Percentiles rank a stretch among this genome's conserved stretches.
Conservation (phyloP, 2,797 vertebrate species). For the Tokudaia muenninki region DNA sequence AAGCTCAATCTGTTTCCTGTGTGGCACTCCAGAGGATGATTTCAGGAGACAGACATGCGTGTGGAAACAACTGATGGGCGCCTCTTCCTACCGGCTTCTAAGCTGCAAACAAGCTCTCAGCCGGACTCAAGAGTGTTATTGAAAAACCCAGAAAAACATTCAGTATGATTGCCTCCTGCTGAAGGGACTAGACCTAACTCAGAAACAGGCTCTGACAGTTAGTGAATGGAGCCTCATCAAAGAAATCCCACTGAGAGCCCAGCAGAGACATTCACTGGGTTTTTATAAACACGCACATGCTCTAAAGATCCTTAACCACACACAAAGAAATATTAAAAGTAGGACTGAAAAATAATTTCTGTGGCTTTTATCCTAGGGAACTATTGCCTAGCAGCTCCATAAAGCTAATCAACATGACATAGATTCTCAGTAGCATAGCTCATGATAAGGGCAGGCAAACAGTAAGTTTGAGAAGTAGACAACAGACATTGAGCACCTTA, state of each 20-base stretch:
- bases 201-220: not conserved
- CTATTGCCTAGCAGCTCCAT: fast-evolving
- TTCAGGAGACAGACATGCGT: not conserved
- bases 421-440: not conserved
- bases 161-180: not conserved
- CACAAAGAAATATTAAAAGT: not conserved
- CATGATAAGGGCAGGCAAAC: fast-evolving
- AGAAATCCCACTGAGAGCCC: not conserved
- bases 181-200: not conserved
- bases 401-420: fast-evolving
- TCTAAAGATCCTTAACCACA: not conserved
- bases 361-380: not conserved
- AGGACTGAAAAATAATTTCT: too few species aligned
- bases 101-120: not conserved
- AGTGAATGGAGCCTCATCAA: not conserved
- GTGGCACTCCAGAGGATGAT: not conserved
- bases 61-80: not conserved
- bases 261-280: not conserved
- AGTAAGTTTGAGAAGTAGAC: fast-evolving
- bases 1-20: not conserved
- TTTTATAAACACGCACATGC: not conserved
- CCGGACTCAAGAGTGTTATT: too few species aligned
- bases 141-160: not conserved
- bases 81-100: fast-evolving
- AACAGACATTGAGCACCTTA: fast-evolving